Evolutionary conservation across 2,113 vertebrate genomes (phyloP).

Genomic region (Cyanoliseus patagonus): DNA sequence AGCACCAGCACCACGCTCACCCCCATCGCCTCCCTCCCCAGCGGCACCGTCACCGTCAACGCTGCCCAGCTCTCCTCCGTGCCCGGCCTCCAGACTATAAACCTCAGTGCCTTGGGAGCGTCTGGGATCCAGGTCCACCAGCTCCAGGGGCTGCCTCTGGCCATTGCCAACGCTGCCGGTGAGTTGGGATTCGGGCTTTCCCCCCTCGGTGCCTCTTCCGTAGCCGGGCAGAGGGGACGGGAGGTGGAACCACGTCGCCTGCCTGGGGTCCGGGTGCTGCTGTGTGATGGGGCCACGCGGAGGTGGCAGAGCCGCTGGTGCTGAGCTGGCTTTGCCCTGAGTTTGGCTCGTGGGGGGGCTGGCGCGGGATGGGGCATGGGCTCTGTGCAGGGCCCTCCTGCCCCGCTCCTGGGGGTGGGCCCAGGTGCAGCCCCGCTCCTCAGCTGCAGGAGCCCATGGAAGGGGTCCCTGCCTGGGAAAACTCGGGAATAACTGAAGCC

Average conservation of each 20-base stretch:
- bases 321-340: neutral
- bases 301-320: neutral
- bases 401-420: neutral
- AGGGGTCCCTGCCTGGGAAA: rapidly evolving
- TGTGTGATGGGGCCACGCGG: rapidly evolving
- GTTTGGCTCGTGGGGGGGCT: neutral
- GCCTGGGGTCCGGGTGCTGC: too few species aligned
- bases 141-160: conserved; percentile 88
- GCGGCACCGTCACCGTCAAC: conserved; percentile 83
- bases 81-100: conserved; percentile 93
- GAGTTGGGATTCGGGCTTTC: conserved; percentile 42
- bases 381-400: neutral
- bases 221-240: neutral
- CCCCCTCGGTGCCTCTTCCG: too few species aligned
- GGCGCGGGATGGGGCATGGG: neutral
- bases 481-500: neutral
- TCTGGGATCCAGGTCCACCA: conserved; percentile 94
- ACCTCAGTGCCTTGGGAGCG: conserved; percentile 89
- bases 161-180: conserved; percentile 88
- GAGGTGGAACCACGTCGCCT: rapidly evolving
- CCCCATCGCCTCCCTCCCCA: conserved; percentile 80
- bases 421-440: neutral
- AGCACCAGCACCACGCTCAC: conserved; percentile 79
- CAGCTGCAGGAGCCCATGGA: rapidly evolving
- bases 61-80: conserved; percentile 89